Evolutionary conservation across 1,140 invertebrate genomes (phyloP), one percentile per base, ranked within the genome.

Genomic region (Oscheius sp.): DNA sequence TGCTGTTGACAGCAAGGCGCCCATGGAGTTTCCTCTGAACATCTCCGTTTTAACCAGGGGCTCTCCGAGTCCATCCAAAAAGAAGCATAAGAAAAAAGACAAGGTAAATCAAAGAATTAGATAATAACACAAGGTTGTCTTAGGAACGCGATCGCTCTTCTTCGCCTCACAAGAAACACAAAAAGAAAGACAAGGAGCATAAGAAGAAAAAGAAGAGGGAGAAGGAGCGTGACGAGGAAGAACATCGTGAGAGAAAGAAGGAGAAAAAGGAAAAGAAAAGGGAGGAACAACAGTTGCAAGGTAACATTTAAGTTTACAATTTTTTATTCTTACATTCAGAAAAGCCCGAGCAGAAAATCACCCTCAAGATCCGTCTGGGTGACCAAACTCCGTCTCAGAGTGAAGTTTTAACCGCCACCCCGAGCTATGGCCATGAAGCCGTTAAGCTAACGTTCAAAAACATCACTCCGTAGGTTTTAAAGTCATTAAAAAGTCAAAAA

Each of bases 201-300:
- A 69, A 64, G 20, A 46, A 62, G 20, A 68, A 71, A 34, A 52
- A 66, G n/a, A n/a, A n/a, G n/a, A n/a, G n/a, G 31, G 55, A 69
- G 15, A 69, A 35, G 45, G 45, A 69, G 67, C 46, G 36, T 29
- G 67, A 64, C 3, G 32, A 62, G 20, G 36, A 71, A 34, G 45
- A 66, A 36, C 15, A 65, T 32, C 26, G 28, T 10, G 59, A 62
- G 23, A 62, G 32, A 31, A 31, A 62, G 7, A 20, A 32, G 31
- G 29, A 26, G 63, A 26, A 65, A 31, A 65, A 28, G 36, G 31
- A 65, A 38, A 65, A 28, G 23, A 36, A 55, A 55, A 55, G 13
- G 13, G 52, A 55, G 52, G 31, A 62, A 7, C 38, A 42, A 42
- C 7, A 42, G n/a, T n/a, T 10, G n/a, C 7, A 42, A 42, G 38